Evolutionary conservation across 2,113 vertebrate species (phyloP).

Genomic region (Malaclemys terrapin): DNA sequence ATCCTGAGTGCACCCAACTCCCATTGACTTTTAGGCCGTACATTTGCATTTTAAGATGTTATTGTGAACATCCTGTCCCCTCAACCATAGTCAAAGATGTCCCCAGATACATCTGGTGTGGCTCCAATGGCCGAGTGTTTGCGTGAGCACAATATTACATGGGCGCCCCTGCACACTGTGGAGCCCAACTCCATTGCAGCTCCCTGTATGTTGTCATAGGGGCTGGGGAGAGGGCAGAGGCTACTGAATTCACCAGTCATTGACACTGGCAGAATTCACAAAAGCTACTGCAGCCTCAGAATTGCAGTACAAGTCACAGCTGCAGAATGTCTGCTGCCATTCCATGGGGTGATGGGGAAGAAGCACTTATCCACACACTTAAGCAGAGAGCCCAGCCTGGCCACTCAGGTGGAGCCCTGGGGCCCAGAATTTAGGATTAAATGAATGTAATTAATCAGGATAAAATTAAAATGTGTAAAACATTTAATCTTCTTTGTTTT

Average conservation of each 20-base stretch:
- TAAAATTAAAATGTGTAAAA: neutral
- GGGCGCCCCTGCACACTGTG: neutral
- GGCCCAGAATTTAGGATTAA: neutral
- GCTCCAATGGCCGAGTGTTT: neutral
- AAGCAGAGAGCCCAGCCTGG: accelerated
- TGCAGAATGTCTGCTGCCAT: neutral
- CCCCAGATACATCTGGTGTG: neutral
- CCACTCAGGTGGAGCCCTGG: neutral
- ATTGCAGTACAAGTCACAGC: neutral
- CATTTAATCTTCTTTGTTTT: neutral
- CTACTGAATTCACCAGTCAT: neutral
- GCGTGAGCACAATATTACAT: neutral
- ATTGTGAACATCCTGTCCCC: neutral
- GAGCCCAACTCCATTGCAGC: no score
- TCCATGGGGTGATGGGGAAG: neutral
- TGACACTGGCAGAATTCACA: neutral
- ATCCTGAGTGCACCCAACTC: neutral
- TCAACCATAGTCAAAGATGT: neutral
- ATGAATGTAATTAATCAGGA: neutral
- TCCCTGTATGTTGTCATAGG: no score
- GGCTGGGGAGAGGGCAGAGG: neutral
- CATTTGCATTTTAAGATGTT: neutral
- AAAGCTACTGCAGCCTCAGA: neutral
- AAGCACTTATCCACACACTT: neutral
- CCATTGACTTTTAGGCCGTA: neutral